Base-by-base conservation (phyloP, 2,113 vertebrate genomes). In the Ciconia boyciana region DNA sequence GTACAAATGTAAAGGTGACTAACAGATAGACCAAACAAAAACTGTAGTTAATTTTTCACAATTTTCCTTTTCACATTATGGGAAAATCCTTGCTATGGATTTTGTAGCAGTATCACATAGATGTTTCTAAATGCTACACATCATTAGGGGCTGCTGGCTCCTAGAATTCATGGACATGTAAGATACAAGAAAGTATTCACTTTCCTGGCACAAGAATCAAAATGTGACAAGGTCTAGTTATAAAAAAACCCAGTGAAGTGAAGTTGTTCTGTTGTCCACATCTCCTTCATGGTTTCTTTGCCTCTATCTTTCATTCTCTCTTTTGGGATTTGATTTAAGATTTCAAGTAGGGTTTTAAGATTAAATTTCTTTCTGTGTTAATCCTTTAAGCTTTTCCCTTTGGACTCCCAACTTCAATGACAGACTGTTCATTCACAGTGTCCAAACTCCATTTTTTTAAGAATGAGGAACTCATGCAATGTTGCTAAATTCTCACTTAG, bases 321-420 rank as follows among this genome's bases (percentile, higher is more conserved):
- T 51, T 74, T 48, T 83, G 51, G 6, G 60, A 92, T 26, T 21
- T 68, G 26, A 71, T 75, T 21, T 55, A 60, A 46, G 64, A 89
- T 95, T 90, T 93, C 51, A 64, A 71, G 82, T 77, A 57, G 71
- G 7, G 9, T 60, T 95, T 96, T 75, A 93, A 93, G 78, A 95
- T 83, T 93, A 88, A 69, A 46, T 86, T 92, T 55, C 20, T 74
- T 86, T 86, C 79, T 39, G 4, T 74, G 46, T 58, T 95, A 96
- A 94, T 96, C 48, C 55, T 78, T 68, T 93, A 83, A 96, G 60
- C 64, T 89, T 83, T 87, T 89, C 88, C 60, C 64, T 83, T 94
- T 84, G 76, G 79, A 70, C 55, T 81, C 12, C 15, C 16, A 64
- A 9, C n/a, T 90, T 93, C 92, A 95, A 29, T 92, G 64, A 78